Percentiles rank a stretch among this genome's conserved stretches.
These are phyloP conservation scores for Periphyllus acericola DNA, from an alignment of 2,888 invertebrate species.

Conservation along the genomic window DNA sequence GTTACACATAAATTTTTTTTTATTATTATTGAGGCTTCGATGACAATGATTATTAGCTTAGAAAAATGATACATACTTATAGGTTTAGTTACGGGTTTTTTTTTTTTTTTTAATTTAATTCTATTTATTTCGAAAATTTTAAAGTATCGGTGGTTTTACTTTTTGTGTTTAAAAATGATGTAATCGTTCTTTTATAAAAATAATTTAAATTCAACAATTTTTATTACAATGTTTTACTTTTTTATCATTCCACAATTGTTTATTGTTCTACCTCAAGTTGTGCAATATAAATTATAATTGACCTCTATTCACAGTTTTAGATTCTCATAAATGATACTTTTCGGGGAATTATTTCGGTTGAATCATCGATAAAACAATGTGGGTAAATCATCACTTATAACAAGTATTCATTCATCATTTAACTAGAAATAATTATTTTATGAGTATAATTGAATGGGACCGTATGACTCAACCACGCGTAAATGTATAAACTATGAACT, in stretches of 20 bases:
- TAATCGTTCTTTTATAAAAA: no score
- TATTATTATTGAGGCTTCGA: no score
- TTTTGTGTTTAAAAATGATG: no score
- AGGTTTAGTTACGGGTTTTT: no score
- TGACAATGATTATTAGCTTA: no score
- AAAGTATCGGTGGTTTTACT: no score
- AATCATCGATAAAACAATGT: constrained; percentile 19
- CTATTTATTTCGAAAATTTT: no score
- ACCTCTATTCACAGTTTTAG: not conserved
- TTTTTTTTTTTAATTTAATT: no score
- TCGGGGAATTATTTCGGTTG: constrained; percentile 12
- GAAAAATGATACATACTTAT: no score
- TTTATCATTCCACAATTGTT: no score
- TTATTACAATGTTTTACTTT: no score
- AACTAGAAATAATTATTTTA: constrained; percentile 30
- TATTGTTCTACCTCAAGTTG: not conserved
- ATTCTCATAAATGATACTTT: not conserved
- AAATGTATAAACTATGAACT: not conserved
- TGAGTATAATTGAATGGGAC: not conserved
- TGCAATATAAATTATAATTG: not conserved
- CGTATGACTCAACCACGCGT: constrained; percentile 29
- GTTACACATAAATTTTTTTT: not conserved
- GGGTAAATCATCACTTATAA: not conserved
- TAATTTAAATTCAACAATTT: no score
- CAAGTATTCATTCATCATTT: not conserved